phyloP scores from a whole-genome alignment of 2,888 invertebrate genomes.

The Melanchra persicariae region DNA sequence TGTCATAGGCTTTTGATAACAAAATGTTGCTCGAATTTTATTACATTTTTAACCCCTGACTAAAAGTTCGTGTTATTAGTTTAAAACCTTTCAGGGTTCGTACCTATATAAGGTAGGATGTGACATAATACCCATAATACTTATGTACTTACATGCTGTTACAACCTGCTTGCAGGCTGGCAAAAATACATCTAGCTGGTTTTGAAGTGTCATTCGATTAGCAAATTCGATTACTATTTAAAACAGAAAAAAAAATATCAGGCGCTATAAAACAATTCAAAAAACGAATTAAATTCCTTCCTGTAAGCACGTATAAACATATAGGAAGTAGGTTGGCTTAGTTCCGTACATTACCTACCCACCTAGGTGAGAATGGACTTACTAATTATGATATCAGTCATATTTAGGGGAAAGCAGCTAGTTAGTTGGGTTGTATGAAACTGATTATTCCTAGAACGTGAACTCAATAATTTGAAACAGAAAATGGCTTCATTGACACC shows the following conservation, averaged over 20 bases:
- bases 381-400: no score
- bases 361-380: no score
- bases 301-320: no score
- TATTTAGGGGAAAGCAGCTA: neutral
- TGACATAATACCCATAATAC: neutral
- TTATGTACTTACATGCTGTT: neutral
- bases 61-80: neutral
- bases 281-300: no score
- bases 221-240: no score
- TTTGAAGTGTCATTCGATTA: no score
- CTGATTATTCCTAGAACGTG: no score
- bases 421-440: neutral
- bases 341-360: no score
- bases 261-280: no score
- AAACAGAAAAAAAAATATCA: no score
- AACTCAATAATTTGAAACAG: neutral
- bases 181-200: neutral
- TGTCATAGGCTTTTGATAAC: conserved; percentile 5
- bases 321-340: no score
- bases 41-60: neutral
- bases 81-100: neutral
- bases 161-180: no score
- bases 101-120: neutral
- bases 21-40: neutral
- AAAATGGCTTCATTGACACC: neutral